These are phyloP conservation scores for Sebastolobus alascanus DNA, from an alignment of 2,797 vertebrate species.

Conservation along the genomic window DNA sequence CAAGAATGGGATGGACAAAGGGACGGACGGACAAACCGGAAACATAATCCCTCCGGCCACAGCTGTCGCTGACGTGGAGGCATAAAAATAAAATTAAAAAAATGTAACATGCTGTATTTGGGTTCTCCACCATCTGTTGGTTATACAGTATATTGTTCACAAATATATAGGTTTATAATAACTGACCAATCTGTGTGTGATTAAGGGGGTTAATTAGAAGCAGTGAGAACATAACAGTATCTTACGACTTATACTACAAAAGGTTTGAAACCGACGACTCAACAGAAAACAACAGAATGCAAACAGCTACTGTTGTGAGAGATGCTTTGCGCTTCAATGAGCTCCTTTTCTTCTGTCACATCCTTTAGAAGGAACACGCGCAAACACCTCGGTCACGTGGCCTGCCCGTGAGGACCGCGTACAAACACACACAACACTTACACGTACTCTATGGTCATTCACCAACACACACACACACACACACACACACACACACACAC, in stretches of 20 bases:
- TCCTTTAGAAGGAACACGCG: slow-evolving; percentile 40
- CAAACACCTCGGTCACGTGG: slow-evolving; percentile 47
- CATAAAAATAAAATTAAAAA: too few species aligned
- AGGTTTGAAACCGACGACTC: not conserved
- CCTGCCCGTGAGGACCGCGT: slow-evolving; percentile 23
- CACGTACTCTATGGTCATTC: slow-evolving; percentile 5
- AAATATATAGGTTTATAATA: not conserved
- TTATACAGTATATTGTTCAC: not conserved
- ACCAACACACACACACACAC: not conserved
- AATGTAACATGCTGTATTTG: not conserved
- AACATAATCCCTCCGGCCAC: too few species aligned
- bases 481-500: not conserved
- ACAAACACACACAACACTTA: slow-evolving; percentile 32
- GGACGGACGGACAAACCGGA: too few species aligned
- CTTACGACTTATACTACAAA: slow-evolving; percentile 1
- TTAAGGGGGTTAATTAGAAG: not conserved
- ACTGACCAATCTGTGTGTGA: not conserved
- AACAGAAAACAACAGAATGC: slow-evolving; percentile 1
- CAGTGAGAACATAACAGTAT: not conserved
- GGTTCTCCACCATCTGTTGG: too few species aligned
- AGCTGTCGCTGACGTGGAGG: too few species aligned
- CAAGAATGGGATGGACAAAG: too few species aligned
- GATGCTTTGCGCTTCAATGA: slow-evolving; percentile 14
- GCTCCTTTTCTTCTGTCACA: slow-evolving; percentile 21
- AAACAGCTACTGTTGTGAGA: slow-evolving; percentile 24